Base-by-base conservation (phyloP, 1,140 invertebrate species). In the Panulirus ornatus region DNA sequence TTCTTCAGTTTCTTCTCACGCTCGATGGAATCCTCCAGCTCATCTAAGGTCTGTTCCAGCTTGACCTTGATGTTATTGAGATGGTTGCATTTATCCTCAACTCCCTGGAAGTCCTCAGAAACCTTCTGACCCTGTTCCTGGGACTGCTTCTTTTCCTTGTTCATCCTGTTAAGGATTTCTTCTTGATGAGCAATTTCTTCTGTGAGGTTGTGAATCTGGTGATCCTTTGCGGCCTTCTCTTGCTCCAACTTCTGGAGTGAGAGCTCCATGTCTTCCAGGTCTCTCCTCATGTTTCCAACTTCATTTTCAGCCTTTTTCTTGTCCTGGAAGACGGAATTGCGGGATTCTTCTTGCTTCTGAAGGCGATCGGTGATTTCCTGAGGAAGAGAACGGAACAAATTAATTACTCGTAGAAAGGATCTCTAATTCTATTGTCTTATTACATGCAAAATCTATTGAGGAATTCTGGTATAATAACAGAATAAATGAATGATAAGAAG, bases 181-280 rank as follows among this genome's bases (percentile, higher is more conserved):
- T 99, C 99, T 94, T 99, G 99, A 94, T 99, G 98, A 93, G 98
- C 98, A 95, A 99, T 99, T 94, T 99, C 98, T 93, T 99, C 99
- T 94, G 99, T 99, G 94, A 99, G 96, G 94, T 98, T 99, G 93
- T 98, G 97, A 95, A 99, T 99, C 95, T 99, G 99, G 95, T 99
- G 98, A 94, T 99, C 99, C 94, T 99, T 99, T n/a, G 63, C 42
- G 30, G 66, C 66, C 44, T 85, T 85, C 27, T 85, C 83, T 34
- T 85, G 83, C 16, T 85, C 83, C 11, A n/a, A 66, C 70, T 85
- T 85, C 19, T 73, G 66, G 16, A 85, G 66, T 34, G 66, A 19
- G n/a, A 85, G 34, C n/a, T 85, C 83, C 11, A 73, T n/a, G 36
- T 85, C 83, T 19, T 44, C 66, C 2, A 85, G 8, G 1, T 85